Evolutionary conservation across 2,797 vertebrate species (phyloP).

Genomic region (Enteromius radiatus): DNA sequence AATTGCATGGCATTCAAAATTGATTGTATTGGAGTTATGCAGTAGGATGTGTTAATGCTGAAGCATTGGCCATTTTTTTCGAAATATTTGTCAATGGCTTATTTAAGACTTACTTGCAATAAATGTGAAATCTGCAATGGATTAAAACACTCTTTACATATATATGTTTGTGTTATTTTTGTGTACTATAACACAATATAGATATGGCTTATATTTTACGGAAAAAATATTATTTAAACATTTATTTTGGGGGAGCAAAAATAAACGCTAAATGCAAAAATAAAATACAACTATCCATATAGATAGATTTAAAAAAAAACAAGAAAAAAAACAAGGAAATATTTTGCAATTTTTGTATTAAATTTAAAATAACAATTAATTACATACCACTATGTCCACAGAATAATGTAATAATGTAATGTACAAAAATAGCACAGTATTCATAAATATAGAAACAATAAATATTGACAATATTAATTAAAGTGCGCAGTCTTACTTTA

Average conservation of each 20-base stretch:
- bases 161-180: no score
- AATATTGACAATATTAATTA: not conserved
- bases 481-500: not conserved
- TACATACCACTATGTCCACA: not conserved
- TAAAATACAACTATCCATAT: no score
- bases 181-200: no score
- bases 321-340: no score
- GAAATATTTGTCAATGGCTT: not conserved
- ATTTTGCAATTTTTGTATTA: not conserved
- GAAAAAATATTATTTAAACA: no score
- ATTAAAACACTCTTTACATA: no score
- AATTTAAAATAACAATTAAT: not conserved
- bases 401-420: no score
- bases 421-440: not conserved
- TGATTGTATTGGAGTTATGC: not conserved
- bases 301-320: no score
- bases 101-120: not conserved
- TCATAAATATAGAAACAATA: not conserved
- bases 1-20: slow-evolving; percentile 25
- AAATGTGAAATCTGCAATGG: no score
- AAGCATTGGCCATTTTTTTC: not conserved
- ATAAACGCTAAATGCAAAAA: no score
- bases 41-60: not conserved
- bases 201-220: no score
- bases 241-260: no score